Conservation (phyloP, 2,797 vertebrate genomes). For the Periparus ater region DNA sequence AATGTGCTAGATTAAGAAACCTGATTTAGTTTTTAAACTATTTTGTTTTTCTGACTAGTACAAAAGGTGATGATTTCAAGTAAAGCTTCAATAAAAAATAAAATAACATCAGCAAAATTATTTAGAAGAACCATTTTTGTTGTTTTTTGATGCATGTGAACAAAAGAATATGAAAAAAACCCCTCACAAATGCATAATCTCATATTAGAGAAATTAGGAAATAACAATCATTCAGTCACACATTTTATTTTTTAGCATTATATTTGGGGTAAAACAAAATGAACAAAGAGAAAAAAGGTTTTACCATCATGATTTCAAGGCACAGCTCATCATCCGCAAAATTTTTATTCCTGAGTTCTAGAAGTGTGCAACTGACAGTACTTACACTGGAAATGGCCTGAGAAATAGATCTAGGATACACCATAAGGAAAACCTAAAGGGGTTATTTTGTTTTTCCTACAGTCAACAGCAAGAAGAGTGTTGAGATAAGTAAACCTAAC, state of each 20-base stretch:
- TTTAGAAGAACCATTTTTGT: rapidly evolving
- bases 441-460: background rate
- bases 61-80: background rate
- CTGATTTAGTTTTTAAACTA: background rate
- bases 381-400: background rate
- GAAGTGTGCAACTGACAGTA: background rate
- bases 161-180: rapidly evolving
- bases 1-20: background rate
- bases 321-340: background rate
- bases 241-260: background rate
- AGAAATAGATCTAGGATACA: background rate
- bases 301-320: background rate
- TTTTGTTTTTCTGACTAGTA: background rate
- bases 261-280: background rate
- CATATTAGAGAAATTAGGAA: background rate
- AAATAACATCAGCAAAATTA: background rate
- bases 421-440: background rate
- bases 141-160: background rate
- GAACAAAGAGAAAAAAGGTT: rapidly evolving
- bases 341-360: background rate
- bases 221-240: background rate
- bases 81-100: background rate
- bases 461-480: background rate
- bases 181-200: background rate
- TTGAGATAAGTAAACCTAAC: background rate